Evolutionary conservation across 2,888 invertebrate genomes (phyloP).

Genomic region (Tineola bisselliella): DNA sequence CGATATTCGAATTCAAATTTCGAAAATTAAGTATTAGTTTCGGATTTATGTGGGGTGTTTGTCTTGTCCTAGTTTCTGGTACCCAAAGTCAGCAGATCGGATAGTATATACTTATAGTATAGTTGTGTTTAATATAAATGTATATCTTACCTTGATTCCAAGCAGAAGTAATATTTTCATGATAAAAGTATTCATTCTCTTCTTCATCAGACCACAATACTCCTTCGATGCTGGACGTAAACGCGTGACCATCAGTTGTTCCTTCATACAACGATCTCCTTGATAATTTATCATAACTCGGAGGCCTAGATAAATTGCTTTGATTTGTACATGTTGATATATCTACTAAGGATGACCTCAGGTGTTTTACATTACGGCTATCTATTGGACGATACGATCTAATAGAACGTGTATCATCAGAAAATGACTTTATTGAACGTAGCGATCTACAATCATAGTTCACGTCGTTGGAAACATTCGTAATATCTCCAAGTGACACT

Average conservation of each 20-base stretch:
- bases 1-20: too few relatives aligned
- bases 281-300: constrained; percentile 58
- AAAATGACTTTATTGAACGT: constrained; percentile 39
- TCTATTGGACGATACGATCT: constrained; percentile 52
- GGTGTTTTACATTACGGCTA: constrained; percentile 55
- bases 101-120: too few relatives aligned
- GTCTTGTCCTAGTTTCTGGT: too few relatives aligned
- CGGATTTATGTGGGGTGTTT: too few relatives aligned
- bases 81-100: too few relatives aligned
- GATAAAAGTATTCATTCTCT: constrained; percentile 61
- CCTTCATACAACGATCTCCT: constrained; percentile 53
- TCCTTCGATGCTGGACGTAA: constrained; percentile 63
- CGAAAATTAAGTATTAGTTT: too few relatives aligned
- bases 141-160: constrained; percentile 56
- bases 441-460: constrained; percentile 51
- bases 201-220: constrained; percentile 66
- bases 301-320: constrained; percentile 38
- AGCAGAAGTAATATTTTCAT: constrained; percentile 57
- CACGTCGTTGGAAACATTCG: constrained; percentile 28
- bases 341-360: constrained; percentile 51
- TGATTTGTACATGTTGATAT: constrained; percentile 33
- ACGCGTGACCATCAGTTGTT: constrained; percentile 35
- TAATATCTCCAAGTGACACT: constrained; percentile 54
- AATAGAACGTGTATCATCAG: constrained; percentile 40
- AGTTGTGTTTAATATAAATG: background rate